Evolutionary conservation across 2,888 invertebrate species (phyloP), one percentile per base, ranked within the genome.

Genomic region (Synergus laeviventris): DNA sequence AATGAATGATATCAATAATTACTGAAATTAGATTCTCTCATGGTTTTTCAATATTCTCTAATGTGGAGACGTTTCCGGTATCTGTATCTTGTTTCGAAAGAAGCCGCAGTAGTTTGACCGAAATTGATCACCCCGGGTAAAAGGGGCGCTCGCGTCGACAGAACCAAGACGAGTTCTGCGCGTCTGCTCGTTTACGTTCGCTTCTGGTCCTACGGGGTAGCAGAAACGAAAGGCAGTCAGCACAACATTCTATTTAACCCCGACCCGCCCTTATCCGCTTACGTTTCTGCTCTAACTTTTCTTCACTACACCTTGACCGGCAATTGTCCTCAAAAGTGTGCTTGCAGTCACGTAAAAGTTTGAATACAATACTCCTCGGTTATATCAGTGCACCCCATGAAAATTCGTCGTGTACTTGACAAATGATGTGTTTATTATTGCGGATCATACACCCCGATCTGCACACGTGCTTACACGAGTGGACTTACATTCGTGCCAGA

Each of bases 81-180:
- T n/a, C n/a, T n/a, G n/a, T 62, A 66, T 56, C 74, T 64, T 54
- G 42, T 24, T 36, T 45, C 21, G 45, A 73, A 73, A 73, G 36
- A 62, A 49, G 60, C 31, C 70, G 45, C 36, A 60, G n/a, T 38
- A 59, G 9, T 61, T 45, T 31, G 14, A 66, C 42, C 18, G n/a
- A 70, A 74, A 66, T 62, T 79, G 82, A 60, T 79, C 79, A 82
- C 79, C 81, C 81, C 61, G 76, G 78, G 78, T 79, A 76, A 79
- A 78, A 81, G 82, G 87, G 88, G 92, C 91, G 91, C 91, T 90
- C 90, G 89, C 90, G 91, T 90, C 91, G 91, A 88, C 90, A 89
- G 89, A 88, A 82, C 88, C 88, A 86, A 89, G 84, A 78, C 81
- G 84, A 85, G 85, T 91, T 90, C 89, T 92, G 91, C 91, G 92